A percentile compares a stretch with the other conserved stretches of the same genome.
phyloP scores from a whole-genome alignment of 2,113 vertebrate genomes.

The Mormyrus lacerda region DNA sequence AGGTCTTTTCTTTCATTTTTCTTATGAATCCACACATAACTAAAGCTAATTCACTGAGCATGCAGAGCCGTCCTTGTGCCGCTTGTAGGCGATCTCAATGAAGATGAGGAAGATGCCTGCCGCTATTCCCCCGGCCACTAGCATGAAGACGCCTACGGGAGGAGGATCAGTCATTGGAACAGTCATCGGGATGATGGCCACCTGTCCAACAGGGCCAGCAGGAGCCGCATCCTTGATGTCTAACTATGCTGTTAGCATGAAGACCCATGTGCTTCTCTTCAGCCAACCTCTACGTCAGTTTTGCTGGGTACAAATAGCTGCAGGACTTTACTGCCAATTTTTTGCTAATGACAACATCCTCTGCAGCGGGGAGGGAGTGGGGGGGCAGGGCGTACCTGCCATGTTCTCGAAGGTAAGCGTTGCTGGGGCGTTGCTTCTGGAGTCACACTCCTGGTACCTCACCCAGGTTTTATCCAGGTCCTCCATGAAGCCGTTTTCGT shows the following conservation, averaged over 20 bases:
- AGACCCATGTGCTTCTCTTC: neutral
- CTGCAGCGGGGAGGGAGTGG: slow-evolving; percentile 34
- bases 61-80: slow-evolving; percentile 99
- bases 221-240: neutral
- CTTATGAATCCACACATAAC: too few relatives aligned
- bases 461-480: slow-evolving; percentile 98
- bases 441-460: slow-evolving; percentile 96
- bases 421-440: slow-evolving; percentile 92
- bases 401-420: slow-evolving; percentile 98
- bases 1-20: too few relatives aligned
- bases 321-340: slow-evolving; percentile 68
- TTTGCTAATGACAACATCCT: slow-evolving; percentile 65
- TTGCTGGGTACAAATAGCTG: slow-evolving; percentile 61
- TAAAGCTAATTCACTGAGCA: too few relatives aligned
- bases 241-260: neutral
- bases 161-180: slow-evolving; percentile 25
- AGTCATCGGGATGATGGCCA: neutral
- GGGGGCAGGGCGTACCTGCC: slow-evolving; percentile 71
- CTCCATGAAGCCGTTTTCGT: slow-evolving; percentile 98
- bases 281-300: neutral
- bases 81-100: slow-evolving; percentile 97
- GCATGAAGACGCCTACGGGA: slow-evolving; percentile 80
- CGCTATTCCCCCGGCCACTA: slow-evolving; percentile 79
- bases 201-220: neutral
- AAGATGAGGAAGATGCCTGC: slow-evolving; percentile 99